These are phyloP conservation scores for Gonatopus flavifemur DNA, from an alignment of 1,140 invertebrate species.

Conservation along the genomic window DNA sequence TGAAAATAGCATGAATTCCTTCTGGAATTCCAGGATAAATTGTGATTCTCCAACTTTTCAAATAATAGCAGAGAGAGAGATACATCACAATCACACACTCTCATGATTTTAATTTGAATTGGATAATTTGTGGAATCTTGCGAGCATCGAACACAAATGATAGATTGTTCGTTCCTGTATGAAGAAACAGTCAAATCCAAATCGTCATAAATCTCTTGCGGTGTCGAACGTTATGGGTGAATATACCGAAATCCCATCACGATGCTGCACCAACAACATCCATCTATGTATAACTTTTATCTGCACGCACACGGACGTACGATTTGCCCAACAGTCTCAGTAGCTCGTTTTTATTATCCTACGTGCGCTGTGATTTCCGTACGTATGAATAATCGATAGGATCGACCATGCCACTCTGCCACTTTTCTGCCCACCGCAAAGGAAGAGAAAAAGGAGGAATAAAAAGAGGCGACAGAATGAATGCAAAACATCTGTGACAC, in stretches of 20 bases:
- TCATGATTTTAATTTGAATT: too few species aligned
- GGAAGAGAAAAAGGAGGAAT: background rate
- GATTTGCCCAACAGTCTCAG: background rate
- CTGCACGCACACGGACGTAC: background rate
- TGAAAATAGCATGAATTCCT: too few species aligned
- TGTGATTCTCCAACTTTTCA: too few species aligned
- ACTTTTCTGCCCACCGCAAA: background rate
- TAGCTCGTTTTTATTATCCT: background rate
- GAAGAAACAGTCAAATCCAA: too few species aligned
- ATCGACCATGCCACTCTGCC: too few species aligned
- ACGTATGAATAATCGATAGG: constrained; percentile 18
- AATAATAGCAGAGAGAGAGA: too few species aligned
- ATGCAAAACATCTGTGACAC: constrained; percentile 3
- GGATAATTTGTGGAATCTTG: too few species aligned
- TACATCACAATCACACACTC: too few species aligned
- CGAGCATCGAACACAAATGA: too few species aligned
- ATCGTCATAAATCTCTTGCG: constrained; percentile 13
- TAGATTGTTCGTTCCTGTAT: too few species aligned
- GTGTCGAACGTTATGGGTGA: constrained; percentile 1
- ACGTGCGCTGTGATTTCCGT: constrained; percentile 2
- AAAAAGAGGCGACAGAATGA: constrained; percentile 1
- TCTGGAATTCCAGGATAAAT: too few species aligned
- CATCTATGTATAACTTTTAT: constrained; percentile 5
- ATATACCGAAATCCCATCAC: background rate
- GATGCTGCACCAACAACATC: background rate